Conservation (phyloP, 2,888 invertebrate genomes). For the Falcaria lacertinaria region DNA sequence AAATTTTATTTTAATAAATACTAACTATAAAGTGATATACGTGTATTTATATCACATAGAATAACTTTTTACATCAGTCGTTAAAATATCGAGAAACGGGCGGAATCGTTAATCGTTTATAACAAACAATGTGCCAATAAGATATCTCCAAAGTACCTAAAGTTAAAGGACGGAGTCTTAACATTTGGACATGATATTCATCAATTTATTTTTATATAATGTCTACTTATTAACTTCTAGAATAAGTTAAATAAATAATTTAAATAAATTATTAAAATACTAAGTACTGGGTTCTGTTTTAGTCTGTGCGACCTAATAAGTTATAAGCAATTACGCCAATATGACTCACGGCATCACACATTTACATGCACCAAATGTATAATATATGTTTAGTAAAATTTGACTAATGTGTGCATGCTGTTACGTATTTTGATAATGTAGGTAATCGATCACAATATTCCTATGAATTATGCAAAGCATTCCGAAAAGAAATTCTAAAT, state of each 20-base stretch:
- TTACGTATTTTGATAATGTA: constrained; percentile 6
- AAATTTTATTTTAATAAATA: constrained; percentile 71
- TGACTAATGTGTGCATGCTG: constrained; percentile 16
- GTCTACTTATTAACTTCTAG: constrained; percentile 62
- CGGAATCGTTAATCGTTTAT: constrained; percentile 49
- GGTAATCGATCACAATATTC: not conserved
- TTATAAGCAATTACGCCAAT: constrained; percentile 34
- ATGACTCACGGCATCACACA: constrained; percentile 18
- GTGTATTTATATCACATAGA: constrained; percentile 69
- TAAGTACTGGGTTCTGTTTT: constrained; percentile 42
- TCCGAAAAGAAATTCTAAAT: not conserved
- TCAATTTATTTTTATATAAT: constrained; percentile 36
- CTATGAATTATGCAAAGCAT: not conserved
- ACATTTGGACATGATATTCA: constrained; percentile 28
- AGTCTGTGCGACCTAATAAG: constrained; percentile 47
- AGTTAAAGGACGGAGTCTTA: constrained; percentile 29
- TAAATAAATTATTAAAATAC: constrained; percentile 69
- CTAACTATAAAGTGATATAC: constrained; percentile 70
- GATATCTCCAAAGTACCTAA: constrained; percentile 30
- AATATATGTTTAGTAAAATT: constrained; percentile 14
- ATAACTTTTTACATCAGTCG: constrained; percentile 74
- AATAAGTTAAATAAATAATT: constrained; percentile 78
- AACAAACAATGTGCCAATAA: constrained; percentile 53
- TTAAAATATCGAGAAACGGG: constrained; percentile 64
- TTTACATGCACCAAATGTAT: constrained; percentile 23